Conservation (phyloP, 2,113 vertebrate genomes). For the Diadophis punctatus region DNA sequence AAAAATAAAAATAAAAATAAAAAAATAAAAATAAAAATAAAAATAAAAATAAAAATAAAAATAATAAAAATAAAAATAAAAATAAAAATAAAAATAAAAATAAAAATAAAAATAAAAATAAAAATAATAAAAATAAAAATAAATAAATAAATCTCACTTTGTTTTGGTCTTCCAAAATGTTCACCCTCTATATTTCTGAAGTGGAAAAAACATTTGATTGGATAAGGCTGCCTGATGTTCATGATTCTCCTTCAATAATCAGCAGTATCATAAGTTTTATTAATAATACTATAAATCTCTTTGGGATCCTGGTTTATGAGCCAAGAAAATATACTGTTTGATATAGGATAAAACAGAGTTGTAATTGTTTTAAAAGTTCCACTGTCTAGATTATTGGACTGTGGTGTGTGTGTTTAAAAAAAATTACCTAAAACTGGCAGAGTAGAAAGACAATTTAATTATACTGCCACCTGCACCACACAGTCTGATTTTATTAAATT, state of each 20-base stretch:
- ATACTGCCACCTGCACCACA: slow-evolving; percentile 24
- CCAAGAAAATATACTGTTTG: neutral
- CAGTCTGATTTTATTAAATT: slow-evolving; percentile 34
- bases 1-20: no score
- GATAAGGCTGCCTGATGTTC: neutral
- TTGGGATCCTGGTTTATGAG: neutral
- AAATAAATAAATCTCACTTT: no score
- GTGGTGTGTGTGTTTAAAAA: neutral
- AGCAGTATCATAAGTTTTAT: neutral
- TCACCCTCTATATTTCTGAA: neutral
- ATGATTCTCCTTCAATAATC: neutral
- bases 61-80: no score
- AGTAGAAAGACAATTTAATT: slow-evolving; percentile 46
- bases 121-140: no score
- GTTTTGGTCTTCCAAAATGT: neutral
- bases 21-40: no score
- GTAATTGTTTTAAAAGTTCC: neutral
- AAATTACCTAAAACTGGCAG: slow-evolving; percentile 23
- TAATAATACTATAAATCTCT: neutral
- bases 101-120: no score
- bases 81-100: no score
- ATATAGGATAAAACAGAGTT: neutral
- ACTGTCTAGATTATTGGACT: neutral
- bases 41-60: no score
- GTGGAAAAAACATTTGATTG: neutral